Percentiles rank a stretch among this genome's conserved stretches.
phyloP scores from a whole-genome alignment of 2,797 vertebrate genomes.

The Onychomys torridus region DNA sequence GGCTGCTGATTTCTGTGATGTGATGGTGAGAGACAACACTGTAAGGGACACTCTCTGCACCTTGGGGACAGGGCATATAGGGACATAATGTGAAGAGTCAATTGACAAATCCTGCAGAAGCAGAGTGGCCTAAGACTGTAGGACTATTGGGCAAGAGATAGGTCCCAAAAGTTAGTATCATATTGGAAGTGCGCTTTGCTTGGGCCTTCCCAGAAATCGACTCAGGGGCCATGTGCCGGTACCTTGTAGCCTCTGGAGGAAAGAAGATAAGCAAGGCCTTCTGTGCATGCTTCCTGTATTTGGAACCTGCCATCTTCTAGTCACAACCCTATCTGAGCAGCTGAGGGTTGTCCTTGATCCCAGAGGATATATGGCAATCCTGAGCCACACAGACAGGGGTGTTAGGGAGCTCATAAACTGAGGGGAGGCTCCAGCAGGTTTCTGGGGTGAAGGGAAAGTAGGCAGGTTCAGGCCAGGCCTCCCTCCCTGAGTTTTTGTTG shows the following conservation, averaged over 20 bases:
- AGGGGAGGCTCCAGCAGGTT: not conserved
- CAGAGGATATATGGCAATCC: accelerated
- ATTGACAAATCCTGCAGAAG: not conserved
- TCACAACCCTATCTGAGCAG: accelerated
- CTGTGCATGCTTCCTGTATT: too few species aligned
- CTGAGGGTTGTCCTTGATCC: too few species aligned
- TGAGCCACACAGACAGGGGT: not conserved
- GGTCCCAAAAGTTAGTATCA: accelerated
- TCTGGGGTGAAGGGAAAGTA: not conserved
- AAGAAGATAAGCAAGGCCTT: accelerated
- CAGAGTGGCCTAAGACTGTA: too few species aligned
- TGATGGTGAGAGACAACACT: too few species aligned
- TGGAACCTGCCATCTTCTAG: not conserved
- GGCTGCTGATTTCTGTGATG: not conserved
- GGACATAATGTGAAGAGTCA: not conserved
- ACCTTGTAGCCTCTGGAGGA: not conserved
- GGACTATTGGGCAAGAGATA: not conserved
- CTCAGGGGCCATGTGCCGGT: not conserved
- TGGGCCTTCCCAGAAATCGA: accelerated
- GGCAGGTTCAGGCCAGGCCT: not conserved
- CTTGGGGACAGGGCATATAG: not conserved
- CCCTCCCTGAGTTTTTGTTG: not conserved
- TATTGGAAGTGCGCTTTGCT: not conserved
- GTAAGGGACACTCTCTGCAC: too few species aligned
- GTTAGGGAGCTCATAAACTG: too few species aligned